Conservation (phyloP, 2,113 vertebrate genomes). For the Callorhinus ursinus region DNA sequence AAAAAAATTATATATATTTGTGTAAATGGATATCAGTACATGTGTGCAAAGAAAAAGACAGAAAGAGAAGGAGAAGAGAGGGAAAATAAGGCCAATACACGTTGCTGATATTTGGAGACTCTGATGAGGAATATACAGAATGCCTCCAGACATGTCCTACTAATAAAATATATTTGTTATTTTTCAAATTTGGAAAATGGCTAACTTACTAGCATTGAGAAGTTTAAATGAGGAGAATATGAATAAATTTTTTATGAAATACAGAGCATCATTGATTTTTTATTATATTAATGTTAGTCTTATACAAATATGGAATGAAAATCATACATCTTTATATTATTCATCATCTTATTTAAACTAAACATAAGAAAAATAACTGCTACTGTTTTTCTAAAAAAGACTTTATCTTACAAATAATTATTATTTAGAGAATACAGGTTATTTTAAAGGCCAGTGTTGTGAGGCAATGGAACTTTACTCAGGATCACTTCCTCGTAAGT, state of each 20-base stretch:
- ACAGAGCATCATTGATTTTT: not conserved
- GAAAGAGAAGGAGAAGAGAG: not conserved
- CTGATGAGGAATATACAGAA: not conserved
- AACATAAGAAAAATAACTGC: not conserved
- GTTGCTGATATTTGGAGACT: not conserved
- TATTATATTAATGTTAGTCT: not conserved
- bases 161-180: not conserved
- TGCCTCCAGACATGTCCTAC: not conserved
- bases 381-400: not conserved
- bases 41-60: not conserved
- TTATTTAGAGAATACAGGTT: not conserved
- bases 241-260: not conserved
- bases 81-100: not conserved
- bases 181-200: not conserved
- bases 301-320: not conserved
- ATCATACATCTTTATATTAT: not conserved
- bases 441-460: not conserved
- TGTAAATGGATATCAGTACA: not conserved
- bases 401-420: not conserved
- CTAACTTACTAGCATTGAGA: not conserved
- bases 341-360: not conserved
- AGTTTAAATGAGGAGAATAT: not conserved
- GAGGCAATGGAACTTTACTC: not conserved
- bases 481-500: not conserved
- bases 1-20: not conserved